Evolutionary conservation across 2,797 vertebrate species (phyloP), one percentile per base, ranked within the genome.

Genomic region (Echeneis naucrates): DNA sequence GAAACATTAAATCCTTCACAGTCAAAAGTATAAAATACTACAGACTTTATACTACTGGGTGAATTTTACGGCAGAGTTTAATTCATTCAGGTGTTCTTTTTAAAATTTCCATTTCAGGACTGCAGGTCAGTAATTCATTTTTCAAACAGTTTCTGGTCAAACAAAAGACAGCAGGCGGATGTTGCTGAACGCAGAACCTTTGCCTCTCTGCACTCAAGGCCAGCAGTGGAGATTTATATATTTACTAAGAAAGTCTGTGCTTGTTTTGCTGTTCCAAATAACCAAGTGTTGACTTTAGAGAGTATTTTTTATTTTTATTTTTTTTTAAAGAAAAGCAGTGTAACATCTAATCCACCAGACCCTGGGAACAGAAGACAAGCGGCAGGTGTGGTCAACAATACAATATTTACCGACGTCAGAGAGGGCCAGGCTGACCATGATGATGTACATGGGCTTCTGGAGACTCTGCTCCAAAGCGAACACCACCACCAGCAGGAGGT

Each of bases 371-470:
- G 13, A 48, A 14, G 42, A 47, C 3, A 35, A 2, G 14, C 17
- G 16, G 16, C 16, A 19, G 16, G 40, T 42, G 40, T 19, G 5
- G 16, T 8, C 45, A 69, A 50, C 2, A 7, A 9, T 26, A 23
- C 5, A 45, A 16, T 14, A 19, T 45, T 85, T 60, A 82, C 70
- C 89, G 32, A 90, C 76, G 44, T 94, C 93, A 53, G 91, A 82
- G 27, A 92, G 12, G 10, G 92, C 91, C 35, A 94, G 81, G 77
- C 92, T 90, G 44, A 90, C 67, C 68, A 94, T 89, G 66, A 92
- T 81, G 56, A 93, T 92, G 65, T 92, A 94, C 93, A 94, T 93
- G 42, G 93, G 93, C 14, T 92, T 92, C 14, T 93, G 92, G 27
- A 94, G 88, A 54, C 75, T 89, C 32, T 48, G 74, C 57, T 92